Conservation (phyloP, 2,113 vertebrate genomes). For the Porphyrio hochstetteri region DNA sequence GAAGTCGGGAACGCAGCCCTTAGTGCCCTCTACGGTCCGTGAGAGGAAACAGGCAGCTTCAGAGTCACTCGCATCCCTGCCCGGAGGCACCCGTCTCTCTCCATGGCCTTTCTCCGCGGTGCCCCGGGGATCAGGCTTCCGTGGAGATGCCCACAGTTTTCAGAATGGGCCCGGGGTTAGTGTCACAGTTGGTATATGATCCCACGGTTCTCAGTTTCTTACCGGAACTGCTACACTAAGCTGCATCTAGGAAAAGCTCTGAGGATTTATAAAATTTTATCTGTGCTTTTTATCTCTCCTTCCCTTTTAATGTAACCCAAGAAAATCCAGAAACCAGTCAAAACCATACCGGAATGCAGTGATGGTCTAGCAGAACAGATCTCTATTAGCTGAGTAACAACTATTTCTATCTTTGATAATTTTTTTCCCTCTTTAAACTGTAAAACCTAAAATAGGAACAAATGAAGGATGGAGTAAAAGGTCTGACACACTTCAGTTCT, state of each 20-base stretch:
- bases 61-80: background rate
- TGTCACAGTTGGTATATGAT: background rate
- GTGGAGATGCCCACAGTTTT: background rate
- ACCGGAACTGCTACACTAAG: background rate
- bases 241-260: background rate
- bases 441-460: background rate
- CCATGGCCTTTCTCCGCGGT: background rate
- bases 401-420: background rate
- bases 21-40: background rate
- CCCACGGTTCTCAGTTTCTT: background rate
- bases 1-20: background rate
- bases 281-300: background rate
- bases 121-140: background rate
- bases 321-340: background rate
- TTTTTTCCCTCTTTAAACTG: background rate
- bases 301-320: background rate
- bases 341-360: background rate
- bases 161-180: background rate
- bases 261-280: background rate
- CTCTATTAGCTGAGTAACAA: background rate
- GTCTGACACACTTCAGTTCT: background rate
- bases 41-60: background rate
- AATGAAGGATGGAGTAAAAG: background rate
- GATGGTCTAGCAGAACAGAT: background rate
- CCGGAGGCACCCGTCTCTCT: background rate